phyloP scores from a whole-genome alignment of 2,888 invertebrate genomes.

The Monoplex corrugatus region DNA sequence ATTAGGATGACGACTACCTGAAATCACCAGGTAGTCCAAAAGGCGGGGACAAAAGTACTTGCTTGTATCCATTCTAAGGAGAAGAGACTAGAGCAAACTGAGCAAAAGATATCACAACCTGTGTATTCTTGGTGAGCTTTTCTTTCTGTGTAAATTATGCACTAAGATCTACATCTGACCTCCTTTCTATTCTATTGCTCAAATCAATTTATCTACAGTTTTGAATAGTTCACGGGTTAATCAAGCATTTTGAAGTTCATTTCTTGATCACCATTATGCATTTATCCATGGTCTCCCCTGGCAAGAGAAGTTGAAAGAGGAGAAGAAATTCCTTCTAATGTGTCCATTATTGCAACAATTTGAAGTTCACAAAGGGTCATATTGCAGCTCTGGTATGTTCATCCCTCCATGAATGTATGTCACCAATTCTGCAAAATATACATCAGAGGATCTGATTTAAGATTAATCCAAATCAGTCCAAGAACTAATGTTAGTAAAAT shows the following conservation, averaged over 20 bases:
- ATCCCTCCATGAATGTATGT: not conserved
- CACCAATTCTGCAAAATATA: conserved; percentile 19
- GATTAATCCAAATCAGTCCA: too few relatives aligned
- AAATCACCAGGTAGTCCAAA: conserved; percentile 97
- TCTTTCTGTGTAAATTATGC: not conserved
- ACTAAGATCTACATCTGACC: not conserved
- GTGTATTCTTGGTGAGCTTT: not conserved
- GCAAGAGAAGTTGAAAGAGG: not conserved
- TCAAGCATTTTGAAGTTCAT: not conserved
- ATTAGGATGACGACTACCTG: conserved; percentile 90
- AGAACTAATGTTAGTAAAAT: too few relatives aligned
- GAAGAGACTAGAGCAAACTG: not conserved
- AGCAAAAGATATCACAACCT: conserved; percentile 1
- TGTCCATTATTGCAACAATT: not conserved
- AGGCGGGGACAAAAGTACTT: conserved; percentile 85
- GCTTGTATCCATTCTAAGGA: conserved; percentile 50
- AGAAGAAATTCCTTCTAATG: not conserved
- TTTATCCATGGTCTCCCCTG: conserved; percentile 36
- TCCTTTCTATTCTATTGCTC: not conserved
- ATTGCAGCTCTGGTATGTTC: not conserved
- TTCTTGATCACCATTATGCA: not conserved
- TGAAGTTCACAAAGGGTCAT: not conserved
- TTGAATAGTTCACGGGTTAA: not conserved
- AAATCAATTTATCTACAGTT: too few relatives aligned
- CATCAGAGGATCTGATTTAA: too few relatives aligned